Base-by-base conservation (phyloP, 1,140 invertebrate genomes). In the Zaprionus africanus region DNA sequence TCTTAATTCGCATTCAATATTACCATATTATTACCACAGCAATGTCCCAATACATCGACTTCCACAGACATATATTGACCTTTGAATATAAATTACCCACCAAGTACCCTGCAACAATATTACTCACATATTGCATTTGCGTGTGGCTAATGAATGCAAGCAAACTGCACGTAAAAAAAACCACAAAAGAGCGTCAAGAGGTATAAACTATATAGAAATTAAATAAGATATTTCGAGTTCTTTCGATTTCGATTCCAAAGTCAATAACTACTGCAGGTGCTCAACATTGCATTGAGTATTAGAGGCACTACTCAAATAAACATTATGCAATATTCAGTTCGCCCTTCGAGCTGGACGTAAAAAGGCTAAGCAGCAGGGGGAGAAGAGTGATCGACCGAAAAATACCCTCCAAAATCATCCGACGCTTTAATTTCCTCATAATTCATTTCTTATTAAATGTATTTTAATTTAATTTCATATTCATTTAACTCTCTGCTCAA, bases 111-210 rank as follows among this genome's bases (percentile, higher is more conserved):
- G 3, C 38, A 41, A 63, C 49, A 43, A n/a, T 53, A 51, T 53
- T 64, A 26, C 53, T 17, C 28, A 78, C 49, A 38, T 11, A 70
- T 34, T 62, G 26, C 76, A 87, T 82, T 86, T 80, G 83, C 83
- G 83, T 87, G 83, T 70, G 31, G 11, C 36, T 87, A 87, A 88
- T 87, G 77, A 78, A 87, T 78, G 77, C 73, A 72, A 82, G n/a
- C 7, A 63, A 31, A 36, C 6, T 61, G 11, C 17, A 31, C n/a
- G 26, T 34, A 34, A 34, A 56, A 56, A 28, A 63, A 70, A 82
- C 83, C 76, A 74, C 72, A 80, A 80, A 73, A 78, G 41, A 17
- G n/a, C 24, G 38, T 34, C 26, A 57, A 53, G 22, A 57, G 59
- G 31, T 51, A 5, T 51, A 19, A 22, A 11, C 6, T 46, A 46